phyloP scores from a whole-genome alignment of 2,113 vertebrate species.

The Paraplagusia blochii region DNA sequence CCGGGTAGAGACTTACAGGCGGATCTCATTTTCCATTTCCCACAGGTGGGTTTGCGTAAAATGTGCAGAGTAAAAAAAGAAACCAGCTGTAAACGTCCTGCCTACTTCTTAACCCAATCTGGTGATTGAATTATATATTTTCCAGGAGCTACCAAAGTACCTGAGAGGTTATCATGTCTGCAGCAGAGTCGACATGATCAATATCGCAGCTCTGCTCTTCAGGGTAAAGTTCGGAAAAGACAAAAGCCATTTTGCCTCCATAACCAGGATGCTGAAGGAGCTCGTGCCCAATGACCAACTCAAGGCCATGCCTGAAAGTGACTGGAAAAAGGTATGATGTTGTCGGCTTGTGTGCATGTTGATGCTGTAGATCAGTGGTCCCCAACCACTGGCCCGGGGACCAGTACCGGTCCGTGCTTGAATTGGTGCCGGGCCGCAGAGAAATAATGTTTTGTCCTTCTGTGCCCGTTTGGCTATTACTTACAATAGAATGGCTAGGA shows the following conservation, averaged over 20 bases:
- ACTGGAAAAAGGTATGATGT: slow-evolving; percentile 89
- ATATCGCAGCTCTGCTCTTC: slow-evolving; percentile 86
- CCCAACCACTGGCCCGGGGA: too few species aligned
- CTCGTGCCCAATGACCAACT: slow-evolving; percentile 86
- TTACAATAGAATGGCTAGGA: too few species aligned
- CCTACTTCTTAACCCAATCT: too few species aligned
- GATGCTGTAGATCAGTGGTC: too few species aligned
- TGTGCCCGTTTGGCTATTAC: too few species aligned
- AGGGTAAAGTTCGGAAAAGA: slow-evolving; percentile 79
- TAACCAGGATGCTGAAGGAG: slow-evolving; percentile 87
- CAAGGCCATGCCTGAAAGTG: slow-evolving; percentile 82
- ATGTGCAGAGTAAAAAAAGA: too few species aligned
- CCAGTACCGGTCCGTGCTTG: too few species aligned
- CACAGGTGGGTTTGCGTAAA: slow-evolving; percentile 81
- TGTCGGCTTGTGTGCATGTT: too few species aligned
- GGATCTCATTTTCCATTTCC: slow-evolving; percentile 91
- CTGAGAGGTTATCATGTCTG: slow-evolving; percentile 89
- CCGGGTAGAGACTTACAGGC: slow-evolving; percentile 89
- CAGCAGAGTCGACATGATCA: slow-evolving; percentile 82
- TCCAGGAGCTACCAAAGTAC: slow-evolving; percentile 93
- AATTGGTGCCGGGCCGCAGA: too few species aligned
- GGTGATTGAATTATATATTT: not conserved
- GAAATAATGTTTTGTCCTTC: too few species aligned
- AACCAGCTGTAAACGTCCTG: too few species aligned
- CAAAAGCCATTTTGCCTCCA: slow-evolving; percentile 73